Conservation (phyloP, 1,140 invertebrate species). For the Ips typographus region DNA sequence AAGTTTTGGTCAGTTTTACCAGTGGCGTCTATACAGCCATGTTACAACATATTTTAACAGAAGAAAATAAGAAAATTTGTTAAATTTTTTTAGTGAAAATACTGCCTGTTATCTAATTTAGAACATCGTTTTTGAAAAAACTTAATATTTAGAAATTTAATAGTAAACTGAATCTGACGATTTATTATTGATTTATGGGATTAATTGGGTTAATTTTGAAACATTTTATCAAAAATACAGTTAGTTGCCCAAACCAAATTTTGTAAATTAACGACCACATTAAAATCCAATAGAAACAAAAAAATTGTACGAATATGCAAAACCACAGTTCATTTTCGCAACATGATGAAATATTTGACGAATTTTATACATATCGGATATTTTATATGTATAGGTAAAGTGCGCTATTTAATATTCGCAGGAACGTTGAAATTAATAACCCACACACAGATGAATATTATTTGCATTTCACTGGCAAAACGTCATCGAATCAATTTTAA, state of each 20-base stretch:
- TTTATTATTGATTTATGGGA: too few relatives aligned
- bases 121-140: too few relatives aligned
- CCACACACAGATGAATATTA: neutral
- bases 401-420: constrained; percentile 1
- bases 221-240: neutral
- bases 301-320: neutral
- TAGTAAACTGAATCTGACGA: too few relatives aligned
- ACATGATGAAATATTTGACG: neutral
- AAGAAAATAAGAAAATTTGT: too few relatives aligned
- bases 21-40: too few relatives aligned
- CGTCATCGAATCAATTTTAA: constrained; percentile 10
- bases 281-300: neutral
- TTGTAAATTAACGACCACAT: neutral
- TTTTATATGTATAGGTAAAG: neutral
- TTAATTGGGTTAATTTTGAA: too few relatives aligned
- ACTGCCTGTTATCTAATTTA: too few relatives aligned
- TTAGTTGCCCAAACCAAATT: neutral
- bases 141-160: too few relatives aligned
- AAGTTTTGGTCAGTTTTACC: too few relatives aligned
- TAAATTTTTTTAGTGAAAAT: too few relatives aligned
- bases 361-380: neutral
- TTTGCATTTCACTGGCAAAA: constrained; percentile 6
- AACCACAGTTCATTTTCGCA: neutral
- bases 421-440: constrained; percentile 4
- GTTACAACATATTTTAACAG: too few relatives aligned